Evolutionary conservation across 2,888 invertebrate species (phyloP), one percentile per base, ranked within the genome.

Genomic region (Pristionchus mayeri): DNA sequence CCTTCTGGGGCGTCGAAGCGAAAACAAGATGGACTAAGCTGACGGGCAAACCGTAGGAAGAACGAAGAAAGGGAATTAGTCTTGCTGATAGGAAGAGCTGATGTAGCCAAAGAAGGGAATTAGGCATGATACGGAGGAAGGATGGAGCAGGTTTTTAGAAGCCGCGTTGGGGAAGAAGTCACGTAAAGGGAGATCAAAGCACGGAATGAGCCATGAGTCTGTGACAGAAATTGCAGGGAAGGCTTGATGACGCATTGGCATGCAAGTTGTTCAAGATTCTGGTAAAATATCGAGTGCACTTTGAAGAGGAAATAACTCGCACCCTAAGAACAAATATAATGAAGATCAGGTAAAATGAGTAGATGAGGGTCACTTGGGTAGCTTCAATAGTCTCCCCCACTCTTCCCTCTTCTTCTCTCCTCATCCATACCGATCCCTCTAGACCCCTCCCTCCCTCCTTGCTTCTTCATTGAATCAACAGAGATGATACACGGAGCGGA

Each of bases 381-480:
- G 30, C 27, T 30, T 21, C 30, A 30, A 50, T 52, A 78, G 50
- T 40, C 27, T 52, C 50, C 48, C 34, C 76, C 76, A 7, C 30
- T 50, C 48, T 11, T 75, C 44, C 75, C 76, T 78, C 76, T 16
- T 24, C 50, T 24, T 24, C n/a, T n/a, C 27, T 75, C 75, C 44
- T 27, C 75, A 75, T 44, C n/a, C 75, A 75, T 27, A 75, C 63
- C 63, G 34, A 63, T 63, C 63, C 63, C 63, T 63, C 63, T 63
- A 63, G 63, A 63, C 63, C 63, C 63, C 63, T 34, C 63, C 44
- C 13, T 21, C 71, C 71, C 37, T 67, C 67, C 16, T 37, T 67
- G 67, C 67, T 67, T 67, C 67, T 71, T 71, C 71, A 71, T 71
- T 71, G 71, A 71, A 71, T 71, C 37, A 37, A 71, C 71, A 78